A percentile compares a stretch with the other conserved stretches of the same genome.
Evolutionary conservation across 2,888 invertebrate species (phyloP).

Genomic region (Thymelicus acteon): DNA sequence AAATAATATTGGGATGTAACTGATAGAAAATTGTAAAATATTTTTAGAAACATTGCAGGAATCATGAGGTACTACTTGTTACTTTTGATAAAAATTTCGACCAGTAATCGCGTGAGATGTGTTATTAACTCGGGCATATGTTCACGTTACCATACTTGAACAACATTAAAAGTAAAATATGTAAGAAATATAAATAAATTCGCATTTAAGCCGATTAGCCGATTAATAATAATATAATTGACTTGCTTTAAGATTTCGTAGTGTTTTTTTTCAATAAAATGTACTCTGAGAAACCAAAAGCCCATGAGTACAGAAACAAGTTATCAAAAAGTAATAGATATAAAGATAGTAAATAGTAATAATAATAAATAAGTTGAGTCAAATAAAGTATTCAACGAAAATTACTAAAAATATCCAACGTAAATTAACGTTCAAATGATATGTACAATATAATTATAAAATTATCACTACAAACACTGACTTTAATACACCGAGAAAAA

Average conservation of each 20-base stretch:
- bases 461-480: too few relatives aligned
- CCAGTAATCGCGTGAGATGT: not conserved
- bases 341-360: not conserved
- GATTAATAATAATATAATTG: not conserved
- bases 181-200: not conserved
- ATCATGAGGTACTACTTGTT: constrained; percentile 9
- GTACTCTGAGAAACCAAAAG: not conserved
- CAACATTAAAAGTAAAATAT: constrained; percentile 1
- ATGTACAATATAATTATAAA: not conserved
- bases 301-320: not conserved
- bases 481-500: too few relatives aligned
- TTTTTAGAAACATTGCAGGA: constrained; percentile 11
- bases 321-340: not conserved
- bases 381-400: not conserved
- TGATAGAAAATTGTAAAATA: not conserved
- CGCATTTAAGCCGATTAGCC: not conserved
- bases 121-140: not conserved
- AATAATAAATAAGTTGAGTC: not conserved
- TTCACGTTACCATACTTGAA: not conserved
- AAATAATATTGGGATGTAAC: constrained; percentile 25
- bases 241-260: not conserved
- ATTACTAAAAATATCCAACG: not conserved
- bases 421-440: not conserved
- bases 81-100: not conserved
- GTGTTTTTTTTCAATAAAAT: not conserved